These are phyloP conservation scores for Shargacucullia verbasci DNA, from an alignment of 2,888 invertebrate genomes.

Conservation along the genomic window DNA sequence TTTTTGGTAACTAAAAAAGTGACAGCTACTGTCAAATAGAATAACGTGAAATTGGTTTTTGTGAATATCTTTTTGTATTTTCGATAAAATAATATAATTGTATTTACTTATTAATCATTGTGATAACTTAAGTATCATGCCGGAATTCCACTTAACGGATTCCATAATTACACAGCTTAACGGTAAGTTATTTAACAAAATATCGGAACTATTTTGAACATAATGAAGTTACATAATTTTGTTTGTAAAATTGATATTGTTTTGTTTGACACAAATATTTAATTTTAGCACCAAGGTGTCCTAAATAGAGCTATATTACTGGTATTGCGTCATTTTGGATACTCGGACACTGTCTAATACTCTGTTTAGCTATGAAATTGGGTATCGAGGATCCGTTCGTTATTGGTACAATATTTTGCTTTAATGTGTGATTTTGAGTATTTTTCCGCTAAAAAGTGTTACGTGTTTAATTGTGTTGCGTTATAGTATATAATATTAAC, in stretches of 20 bases:
- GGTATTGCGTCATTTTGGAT: conserved; percentile 63
- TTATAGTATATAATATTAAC: conserved; percentile 21
- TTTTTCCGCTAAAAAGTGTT: conserved; percentile 12
- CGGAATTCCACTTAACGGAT: conserved; percentile 78
- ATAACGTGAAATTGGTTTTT: conserved; percentile 5
- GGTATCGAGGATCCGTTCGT: conserved; percentile 64
- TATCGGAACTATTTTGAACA: conserved; percentile 40
- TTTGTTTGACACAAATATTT: conserved; percentile 80
- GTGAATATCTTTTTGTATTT: conserved; percentile 27
- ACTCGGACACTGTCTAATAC: conserved; percentile 41
- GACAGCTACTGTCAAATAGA: conserved; percentile 18
- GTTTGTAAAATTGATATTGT: conserved; percentile 73
- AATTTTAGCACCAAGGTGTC: conserved; percentile 82
- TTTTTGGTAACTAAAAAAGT: not conserved
- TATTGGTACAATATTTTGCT: conserved; percentile 65
- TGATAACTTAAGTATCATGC: conserved; percentile 65
- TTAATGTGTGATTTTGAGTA: conserved; percentile 47
- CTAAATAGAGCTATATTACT: conserved; percentile 68
- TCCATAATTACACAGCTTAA: conserved; percentile 79
- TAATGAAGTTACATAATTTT: conserved; percentile 81
- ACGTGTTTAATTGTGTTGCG: conserved; percentile 15
- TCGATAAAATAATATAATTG: conserved; percentile 16
- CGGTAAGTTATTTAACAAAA: conserved; percentile 66
- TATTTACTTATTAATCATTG: conserved; percentile 18
- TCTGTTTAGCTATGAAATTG: conserved; percentile 56